Conservation (phyloP, 2,797 vertebrate species). For the Brotula barbata region DNA sequence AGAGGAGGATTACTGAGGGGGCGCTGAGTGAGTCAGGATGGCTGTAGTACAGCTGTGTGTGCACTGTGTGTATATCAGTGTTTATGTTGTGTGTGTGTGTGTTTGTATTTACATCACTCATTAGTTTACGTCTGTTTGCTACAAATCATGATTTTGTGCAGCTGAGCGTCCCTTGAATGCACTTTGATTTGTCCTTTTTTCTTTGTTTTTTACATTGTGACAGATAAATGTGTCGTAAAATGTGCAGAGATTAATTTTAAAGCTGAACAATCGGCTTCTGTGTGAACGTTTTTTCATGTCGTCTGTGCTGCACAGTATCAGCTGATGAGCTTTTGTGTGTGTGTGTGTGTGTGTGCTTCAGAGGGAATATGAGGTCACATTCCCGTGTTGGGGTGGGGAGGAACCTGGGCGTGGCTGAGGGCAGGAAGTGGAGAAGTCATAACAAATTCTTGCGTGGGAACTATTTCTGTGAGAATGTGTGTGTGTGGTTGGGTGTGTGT, state of each 20-base stretch:
- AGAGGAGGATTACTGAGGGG: conserved; percentile 49
- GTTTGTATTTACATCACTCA: conserved; percentile 9
- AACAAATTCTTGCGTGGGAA: conserved; percentile 56
- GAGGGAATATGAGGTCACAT: conserved; percentile 75
- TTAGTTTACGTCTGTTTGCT: conserved; percentile 8
- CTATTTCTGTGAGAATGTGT: conserved; percentile 27
- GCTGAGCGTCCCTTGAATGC: conserved; percentile 23
- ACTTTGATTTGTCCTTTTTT: not conserved
- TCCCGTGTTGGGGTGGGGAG: conserved; percentile 60
- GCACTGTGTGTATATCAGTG: conserved; percentile 26
- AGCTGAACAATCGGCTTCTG: conserved; percentile 2
- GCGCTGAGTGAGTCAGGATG: conserved; percentile 44
- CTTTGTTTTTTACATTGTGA: no score
- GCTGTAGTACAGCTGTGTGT: conserved; percentile 25
- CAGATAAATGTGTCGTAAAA: no score
- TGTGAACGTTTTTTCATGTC: not conserved
- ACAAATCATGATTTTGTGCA: conserved; percentile 12
- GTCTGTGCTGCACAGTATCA: conserved; percentile 1
- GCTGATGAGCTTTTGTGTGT: conserved; percentile 13
- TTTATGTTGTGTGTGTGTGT: conserved; percentile 28
- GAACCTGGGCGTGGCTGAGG: conserved; percentile 61
- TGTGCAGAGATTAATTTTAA: no score
- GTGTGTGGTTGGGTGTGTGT: conserved; percentile 13
- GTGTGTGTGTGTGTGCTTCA: conserved; percentile 44
- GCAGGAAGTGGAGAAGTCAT: conserved; percentile 70